Conservation (phyloP, 2,797 vertebrate genomes). For the Oreochromis grahami region DNA sequence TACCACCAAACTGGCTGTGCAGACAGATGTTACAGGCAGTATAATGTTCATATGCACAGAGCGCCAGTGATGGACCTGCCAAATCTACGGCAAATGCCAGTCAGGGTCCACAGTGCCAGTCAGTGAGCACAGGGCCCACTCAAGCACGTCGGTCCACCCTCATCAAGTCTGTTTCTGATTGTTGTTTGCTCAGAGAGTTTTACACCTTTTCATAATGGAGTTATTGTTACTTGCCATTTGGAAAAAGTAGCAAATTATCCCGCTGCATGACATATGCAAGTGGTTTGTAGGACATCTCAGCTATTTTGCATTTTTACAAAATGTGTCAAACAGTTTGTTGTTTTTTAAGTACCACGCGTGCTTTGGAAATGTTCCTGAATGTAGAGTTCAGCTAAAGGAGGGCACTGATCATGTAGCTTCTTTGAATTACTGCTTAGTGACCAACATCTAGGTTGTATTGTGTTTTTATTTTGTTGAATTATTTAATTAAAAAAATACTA, state of each 20-base stretch:
- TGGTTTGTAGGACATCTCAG: background rate
- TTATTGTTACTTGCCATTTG: background rate
- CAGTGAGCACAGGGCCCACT: background rate
- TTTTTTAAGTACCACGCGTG: background rate
- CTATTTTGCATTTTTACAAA: background rate
- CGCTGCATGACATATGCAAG: background rate
- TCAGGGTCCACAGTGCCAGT: fast-evolving
- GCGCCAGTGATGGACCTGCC: background rate
- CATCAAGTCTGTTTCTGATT: background rate
- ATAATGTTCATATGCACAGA: background rate
- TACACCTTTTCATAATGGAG: background rate
- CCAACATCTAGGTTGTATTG: background rate
- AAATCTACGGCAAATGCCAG: background rate
- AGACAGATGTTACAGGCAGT: background rate
- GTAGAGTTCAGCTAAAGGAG: background rate
- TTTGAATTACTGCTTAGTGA: background rate
- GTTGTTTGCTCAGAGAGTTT: background rate
- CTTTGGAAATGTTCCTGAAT: background rate
- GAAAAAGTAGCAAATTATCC: background rate
- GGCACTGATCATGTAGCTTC: background rate
- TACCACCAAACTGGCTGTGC: background rate
- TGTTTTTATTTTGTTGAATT: background rate
- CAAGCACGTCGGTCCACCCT: fast-evolving
- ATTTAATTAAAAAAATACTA: background rate
- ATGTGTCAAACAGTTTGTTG: background rate